phyloP scores from a whole-genome alignment of 2,797 vertebrate species.

The Tauraco hartlaubi region DNA sequence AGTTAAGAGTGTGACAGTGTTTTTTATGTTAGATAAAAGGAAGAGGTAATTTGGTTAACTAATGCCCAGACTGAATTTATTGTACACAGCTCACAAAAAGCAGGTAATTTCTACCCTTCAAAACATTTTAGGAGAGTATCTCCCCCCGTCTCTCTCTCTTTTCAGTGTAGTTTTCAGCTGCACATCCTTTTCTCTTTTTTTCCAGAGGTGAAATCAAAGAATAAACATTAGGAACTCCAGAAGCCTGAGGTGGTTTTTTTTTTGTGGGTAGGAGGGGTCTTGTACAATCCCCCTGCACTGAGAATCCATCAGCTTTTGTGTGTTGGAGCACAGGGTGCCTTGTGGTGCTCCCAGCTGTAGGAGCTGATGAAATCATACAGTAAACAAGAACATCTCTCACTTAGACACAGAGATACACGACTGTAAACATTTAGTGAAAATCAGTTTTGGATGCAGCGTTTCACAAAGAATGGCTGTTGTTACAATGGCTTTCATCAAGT shows the following conservation, averaged over 20 bases:
- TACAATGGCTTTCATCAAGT: neutral
- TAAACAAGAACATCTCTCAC: neutral
- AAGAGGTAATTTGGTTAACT: conserved; percentile 72
- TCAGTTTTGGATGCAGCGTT: neutral
- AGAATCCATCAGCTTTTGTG: neutral
- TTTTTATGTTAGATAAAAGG: conserved; percentile 66
- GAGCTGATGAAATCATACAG: neutral
- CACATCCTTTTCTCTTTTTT: neutral
- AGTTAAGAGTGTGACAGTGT: conserved; percentile 65
- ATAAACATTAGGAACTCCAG: conserved; percentile 13
- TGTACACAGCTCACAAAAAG: conserved; percentile 52
- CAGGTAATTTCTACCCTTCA: conserved; percentile 54
- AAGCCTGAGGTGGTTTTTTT: neutral
- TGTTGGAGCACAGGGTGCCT: neutral
- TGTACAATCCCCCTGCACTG: neutral
- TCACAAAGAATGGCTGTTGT: neutral
- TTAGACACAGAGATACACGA: neutral
- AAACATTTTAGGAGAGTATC: conserved; percentile 60
- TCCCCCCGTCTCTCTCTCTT: neutral
- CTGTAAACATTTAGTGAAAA: conserved; percentile 1
- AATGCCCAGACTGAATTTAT: conserved; percentile 53
- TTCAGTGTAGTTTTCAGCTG: neutral
- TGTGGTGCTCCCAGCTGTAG: neutral
- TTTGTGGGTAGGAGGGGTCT: neutral
- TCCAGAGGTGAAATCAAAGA: neutral